Evolutionary conservation across 2,888 invertebrate species (phyloP), one percentile per base, ranked within the genome.

Genomic region (Dasypolia templi): DNA sequence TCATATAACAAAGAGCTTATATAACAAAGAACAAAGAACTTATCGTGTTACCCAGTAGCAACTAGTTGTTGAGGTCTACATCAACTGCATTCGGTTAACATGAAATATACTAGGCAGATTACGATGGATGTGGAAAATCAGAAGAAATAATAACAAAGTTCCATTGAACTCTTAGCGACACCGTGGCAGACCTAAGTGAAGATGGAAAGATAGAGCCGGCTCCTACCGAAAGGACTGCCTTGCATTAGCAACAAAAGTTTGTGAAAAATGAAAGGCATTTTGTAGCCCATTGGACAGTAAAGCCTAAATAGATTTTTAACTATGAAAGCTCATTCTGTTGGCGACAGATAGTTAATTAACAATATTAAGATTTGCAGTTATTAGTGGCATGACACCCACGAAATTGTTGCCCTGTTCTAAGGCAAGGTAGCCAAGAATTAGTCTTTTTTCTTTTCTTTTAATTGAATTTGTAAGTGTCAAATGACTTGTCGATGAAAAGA

Each of bases 91-190:
- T n/a, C 1, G 14, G 3, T 14, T 22, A n/a, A n/a, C n/a, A n/a
- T n/a, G n/a, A n/a, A 26, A 68, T 1, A 3, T n/a, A 0, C 0
- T 12, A n/a, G 2, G 1, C 0, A 22, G 39, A 42, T 14, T 9
- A 22, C 29, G 29, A 32, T 22, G 35, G 1, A 26, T 26, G 22
- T 44, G 19, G 12, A 12, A 19, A 39, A 3, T 0, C 3, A 12
- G 6, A 11, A 17, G 3, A n/a, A 19, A 19, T 17, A 11, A 53
- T 3, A 66, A 44, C 3, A 12, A 12, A 35, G 6, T n/a, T 17
- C 26, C 17, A 26, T 29, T 39, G 4, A 53, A 53, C 1, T 3
- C 26, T 55, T 65, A 12, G 35, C 6, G 2, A 49, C 6, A 55
- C 7, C n/a, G 1, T 29, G 26, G 26, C 2, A 26, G 22, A 32